Evolutionary conservation across 1,140 invertebrate species (phyloP), one percentile per base, ranked within the genome.

Genomic region (Lycorma delicatula): DNA sequence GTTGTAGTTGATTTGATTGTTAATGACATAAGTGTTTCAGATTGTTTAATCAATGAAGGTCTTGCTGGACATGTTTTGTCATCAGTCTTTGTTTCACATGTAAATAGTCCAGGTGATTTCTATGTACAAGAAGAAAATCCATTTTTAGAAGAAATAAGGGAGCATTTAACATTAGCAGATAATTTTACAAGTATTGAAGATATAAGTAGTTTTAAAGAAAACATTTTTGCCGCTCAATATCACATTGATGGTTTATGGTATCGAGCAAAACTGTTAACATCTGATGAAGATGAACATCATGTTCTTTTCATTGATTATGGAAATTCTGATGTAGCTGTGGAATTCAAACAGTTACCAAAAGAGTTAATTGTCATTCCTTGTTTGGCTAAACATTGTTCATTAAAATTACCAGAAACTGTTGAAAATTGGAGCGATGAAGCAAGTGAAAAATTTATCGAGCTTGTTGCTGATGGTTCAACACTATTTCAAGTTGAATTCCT

Each of bases 211-310:
- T n/a, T 46, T 20, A 18, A 48, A 38, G 20, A 56, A 27, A 81
- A 77, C 1, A n/a, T 83, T 0, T 83, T 81, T 61, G 79, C 80
- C 18, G 83, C 82, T n/a, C 76, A 81, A 58, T 86, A 79, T 66
- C 70, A 75, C 0, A 80, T 83, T 20, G 83, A 85, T 61, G 72
- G 74, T 23, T 70, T 75, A 7, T 87, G 80, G 76, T 87, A 87
- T 59, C 73, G 85, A 52, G 82, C 81, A 0, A 77, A 82, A 66
- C 69, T 85, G 22, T 76, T 78, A 7, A 44, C 18, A 1, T 74
- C 81, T 44, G 76, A 77, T 1, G 80, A 80, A 1, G 20, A 26
- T 12, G 73, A 63, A 46, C 63, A 65, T 13, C 70, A 86, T 1
- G 78, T 83, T 0, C 66, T 70, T 13, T 83, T 76, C 61, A 72